Evolutionary conservation across 2,797 vertebrate species (phyloP).

Genomic region (Allobates femoralis): DNA sequence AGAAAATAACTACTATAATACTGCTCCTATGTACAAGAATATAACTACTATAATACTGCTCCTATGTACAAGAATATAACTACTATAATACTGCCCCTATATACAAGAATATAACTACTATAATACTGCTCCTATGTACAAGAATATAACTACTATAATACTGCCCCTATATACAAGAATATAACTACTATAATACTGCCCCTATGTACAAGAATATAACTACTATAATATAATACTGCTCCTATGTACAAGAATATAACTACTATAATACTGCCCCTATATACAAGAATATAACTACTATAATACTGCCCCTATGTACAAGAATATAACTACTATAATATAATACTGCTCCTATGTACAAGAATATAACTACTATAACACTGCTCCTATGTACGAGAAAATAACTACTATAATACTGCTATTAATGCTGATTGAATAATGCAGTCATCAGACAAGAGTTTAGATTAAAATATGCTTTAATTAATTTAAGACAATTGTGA

Average conservation of each 20-base stretch:
- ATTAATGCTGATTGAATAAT: background rate
- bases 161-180: background rate
- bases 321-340: conserved; percentile 10
- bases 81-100: background rate
- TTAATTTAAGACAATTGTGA: conserved; percentile 2
- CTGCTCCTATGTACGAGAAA: background rate
- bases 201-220: background rate
- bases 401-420: background rate
- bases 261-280: background rate
- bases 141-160: background rate
- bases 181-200: background rate
- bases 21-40: background rate
- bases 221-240: background rate
- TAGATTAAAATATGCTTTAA: conserved; percentile 28
- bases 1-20: too few species aligned
- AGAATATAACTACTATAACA: background rate
- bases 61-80: conserved; percentile 6
- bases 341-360: background rate
- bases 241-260: too few species aligned
- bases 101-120: background rate
- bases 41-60: background rate
- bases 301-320: too few species aligned
- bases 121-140: background rate
- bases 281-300: background rate
- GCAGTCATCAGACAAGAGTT: background rate